Base-by-base conservation (phyloP, 2,888 invertebrate species). In the Hirtodrosophila histrioides region DNA sequence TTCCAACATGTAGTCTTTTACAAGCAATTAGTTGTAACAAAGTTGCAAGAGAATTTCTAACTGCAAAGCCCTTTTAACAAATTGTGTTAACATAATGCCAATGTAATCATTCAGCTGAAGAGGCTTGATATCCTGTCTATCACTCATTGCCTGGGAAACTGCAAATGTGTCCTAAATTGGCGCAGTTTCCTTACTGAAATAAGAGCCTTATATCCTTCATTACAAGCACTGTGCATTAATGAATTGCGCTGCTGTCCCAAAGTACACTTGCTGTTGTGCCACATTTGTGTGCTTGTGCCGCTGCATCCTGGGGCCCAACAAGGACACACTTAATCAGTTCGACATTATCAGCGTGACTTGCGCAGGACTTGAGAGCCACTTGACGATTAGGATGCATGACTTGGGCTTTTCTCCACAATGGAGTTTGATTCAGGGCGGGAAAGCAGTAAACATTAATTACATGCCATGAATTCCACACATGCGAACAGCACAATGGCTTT, bases 301-400 rank as follows among this genome's bases (percentile, higher is more conserved):
- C 17, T 63, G 76, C 75, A 71, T 60, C 57, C 43, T 33, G 36
- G 4, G 11, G 17, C 23, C 24, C 41, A 61, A 62, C 70, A 69
- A 78, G 79, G 75, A 82, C 75, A 86, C 84, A 88, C 86, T 81
- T 81, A 86, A 81, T 88, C 80, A 79, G 84, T 71, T 86, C 80
- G 68, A 88, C 88, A 75, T 79, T 83, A 88, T 86, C 88, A 88
- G 72, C 65, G 68, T 81, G 80, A 81, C 88, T 81, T 83, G 80
- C 80, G 57, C 44, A 41, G 50, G 61, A 55, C 62, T 73, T 54
- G 56, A 57, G 9, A 61, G 67, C 61, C 78, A 77, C 78, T 74
- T 36, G 55, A 48, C 73, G 77, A 72, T 73, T 77, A 77, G 73
- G 48, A 33, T 41, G 49, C 74, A 74, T 74, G 75, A 74, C 61